Base-by-base conservation (phyloP, 2,113 vertebrate species). In the Microtus pennsylvanicus region DNA sequence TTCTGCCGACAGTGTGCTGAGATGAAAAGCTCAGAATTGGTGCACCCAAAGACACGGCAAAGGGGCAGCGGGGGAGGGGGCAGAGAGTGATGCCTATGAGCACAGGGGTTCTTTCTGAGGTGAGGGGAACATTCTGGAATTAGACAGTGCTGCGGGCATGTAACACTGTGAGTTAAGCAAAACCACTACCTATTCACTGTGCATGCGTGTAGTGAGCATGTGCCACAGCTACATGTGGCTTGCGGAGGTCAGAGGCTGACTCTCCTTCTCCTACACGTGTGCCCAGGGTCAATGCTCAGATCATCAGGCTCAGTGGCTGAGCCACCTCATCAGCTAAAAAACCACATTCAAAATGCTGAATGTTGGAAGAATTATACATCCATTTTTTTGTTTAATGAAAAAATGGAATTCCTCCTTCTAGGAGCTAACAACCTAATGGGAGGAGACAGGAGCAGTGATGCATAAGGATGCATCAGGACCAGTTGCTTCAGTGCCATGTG, bases 51-150 rank as follows among this genome's bases (percentile, higher is more conserved):
- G 42, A 55, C n/a, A 85, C 9, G 47, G 35, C 28, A 92, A 19
- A 92, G 67, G 42, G 11, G 33, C 69, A 24, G 21, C 2, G 45
- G 28, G 9, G 90, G 35, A 0, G 1, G 30, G 22, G n/a, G 72
- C 22, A 19, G 28, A 38, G 30, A 87, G 6, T 67, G 65, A 69
- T 87, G 47, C 35, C 83, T 80, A 94, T 50, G 65, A 16, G n/a
- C 70, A 83, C 5, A 38, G 42, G 21, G 38, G 45, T 94, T 91
- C 78, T 90, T 96, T 95, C 5, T 88, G 80, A 94, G 63, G 42
- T 85, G 35, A 42, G 61, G 80, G 55, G 85, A 97, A 96, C 65
- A 14, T 92, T 93, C 72, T 95, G 85, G 45, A 92, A 92, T 94
- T 86, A 86, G 42, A 42, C 42, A 42, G 85, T 85, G 55, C 61